Percentiles rank a stretch among this genome's conserved stretches.
phyloP scores from a whole-genome alignment of 2,888 invertebrate species.

The Rotaria socialis region DNA sequence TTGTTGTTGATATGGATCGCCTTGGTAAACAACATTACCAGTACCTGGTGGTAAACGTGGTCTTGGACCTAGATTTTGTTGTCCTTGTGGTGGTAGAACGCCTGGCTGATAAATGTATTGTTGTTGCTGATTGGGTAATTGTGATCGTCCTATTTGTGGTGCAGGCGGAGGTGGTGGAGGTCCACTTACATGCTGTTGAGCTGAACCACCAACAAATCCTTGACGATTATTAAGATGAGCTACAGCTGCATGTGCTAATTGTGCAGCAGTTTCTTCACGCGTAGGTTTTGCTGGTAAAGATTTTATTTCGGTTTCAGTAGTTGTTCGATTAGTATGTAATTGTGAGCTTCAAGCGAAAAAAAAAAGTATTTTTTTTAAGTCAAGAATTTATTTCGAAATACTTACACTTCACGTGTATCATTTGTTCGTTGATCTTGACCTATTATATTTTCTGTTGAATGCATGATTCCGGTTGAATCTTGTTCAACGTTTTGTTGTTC shows the following conservation, averaged over 20 bases:
- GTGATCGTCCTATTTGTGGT: not conserved
- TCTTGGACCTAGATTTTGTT: not conserved
- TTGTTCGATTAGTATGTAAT: not conserved
- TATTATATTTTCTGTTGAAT: not conserved
- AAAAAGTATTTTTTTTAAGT: not conserved
- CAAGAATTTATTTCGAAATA: not conserved
- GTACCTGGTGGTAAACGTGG: not conserved
- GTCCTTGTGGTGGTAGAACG: not conserved
- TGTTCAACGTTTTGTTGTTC: not conserved
- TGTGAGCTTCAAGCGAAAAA: not conserved
- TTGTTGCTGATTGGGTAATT: not conserved
- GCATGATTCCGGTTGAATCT: not conserved
- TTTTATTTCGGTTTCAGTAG: not conserved
- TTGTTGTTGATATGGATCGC: not conserved
- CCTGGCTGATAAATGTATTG: not conserved
- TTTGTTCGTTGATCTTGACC: not conserved
- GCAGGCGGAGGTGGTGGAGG: not conserved
- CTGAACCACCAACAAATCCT: not conserved
- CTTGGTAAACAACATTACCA: not conserved
- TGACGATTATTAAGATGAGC: not conserved
- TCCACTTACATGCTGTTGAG: not conserved
- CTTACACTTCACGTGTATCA: not conserved
- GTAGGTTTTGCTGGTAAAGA: not conserved
- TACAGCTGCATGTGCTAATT: constrained; percentile 35
- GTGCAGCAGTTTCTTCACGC: constrained; percentile 5